These are phyloP conservation scores for Amphilophus citrinellus DNA, from an alignment of 2,113 vertebrate genomes.

Conservation along the genomic window DNA sequence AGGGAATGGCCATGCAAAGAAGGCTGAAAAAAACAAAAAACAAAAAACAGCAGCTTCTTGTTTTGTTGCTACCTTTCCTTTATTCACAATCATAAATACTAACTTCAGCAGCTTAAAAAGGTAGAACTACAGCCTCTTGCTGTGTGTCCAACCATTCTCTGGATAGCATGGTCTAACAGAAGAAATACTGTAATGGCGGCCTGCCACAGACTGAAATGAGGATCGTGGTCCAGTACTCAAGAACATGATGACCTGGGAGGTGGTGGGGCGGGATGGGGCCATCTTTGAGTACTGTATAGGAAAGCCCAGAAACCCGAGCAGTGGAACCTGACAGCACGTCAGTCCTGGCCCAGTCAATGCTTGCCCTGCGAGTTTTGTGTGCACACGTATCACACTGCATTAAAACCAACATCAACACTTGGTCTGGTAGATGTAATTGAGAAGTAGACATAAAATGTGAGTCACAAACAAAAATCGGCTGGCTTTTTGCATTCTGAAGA, in stretches of 20 bases:
- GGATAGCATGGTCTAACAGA: conserved; percentile 68
- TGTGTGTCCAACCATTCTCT: conserved; percentile 52
- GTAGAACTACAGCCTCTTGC: conserved; percentile 67
- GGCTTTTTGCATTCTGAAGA: too few relatives aligned
- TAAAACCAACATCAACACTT: conserved; percentile 43
- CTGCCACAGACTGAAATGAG: conserved; percentile 24
- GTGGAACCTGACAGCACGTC: conserved; percentile 42
- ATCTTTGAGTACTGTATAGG: conserved; percentile 28
- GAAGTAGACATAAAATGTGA: too few relatives aligned
- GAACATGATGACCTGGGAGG: conserved; percentile 12
- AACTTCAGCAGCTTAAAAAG: conserved; percentile 64
- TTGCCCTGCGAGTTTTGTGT: conserved; percentile 55
- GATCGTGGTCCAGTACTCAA: conserved; percentile 43
- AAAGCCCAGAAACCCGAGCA: conserved; percentile 69
- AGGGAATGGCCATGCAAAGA: too few relatives aligned
- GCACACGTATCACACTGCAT: conserved; percentile 58
- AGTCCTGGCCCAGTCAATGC: conserved; percentile 55
- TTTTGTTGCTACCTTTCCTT: conserved; percentile 76
- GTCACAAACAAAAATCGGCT: too few relatives aligned
- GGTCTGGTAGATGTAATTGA: too few relatives aligned
- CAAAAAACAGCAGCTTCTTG: too few relatives aligned
- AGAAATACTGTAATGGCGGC: conserved; percentile 24
- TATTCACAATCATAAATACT: conserved; percentile 75
- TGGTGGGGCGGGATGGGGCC: neutral
- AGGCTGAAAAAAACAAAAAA: too few relatives aligned